Percentiles rank a stretch among this genome's conserved stretches.
These are phyloP conservation scores for Trichopria drosophilae DNA, from an alignment of 2,888 invertebrate genomes.

Conservation along the genomic window DNA sequence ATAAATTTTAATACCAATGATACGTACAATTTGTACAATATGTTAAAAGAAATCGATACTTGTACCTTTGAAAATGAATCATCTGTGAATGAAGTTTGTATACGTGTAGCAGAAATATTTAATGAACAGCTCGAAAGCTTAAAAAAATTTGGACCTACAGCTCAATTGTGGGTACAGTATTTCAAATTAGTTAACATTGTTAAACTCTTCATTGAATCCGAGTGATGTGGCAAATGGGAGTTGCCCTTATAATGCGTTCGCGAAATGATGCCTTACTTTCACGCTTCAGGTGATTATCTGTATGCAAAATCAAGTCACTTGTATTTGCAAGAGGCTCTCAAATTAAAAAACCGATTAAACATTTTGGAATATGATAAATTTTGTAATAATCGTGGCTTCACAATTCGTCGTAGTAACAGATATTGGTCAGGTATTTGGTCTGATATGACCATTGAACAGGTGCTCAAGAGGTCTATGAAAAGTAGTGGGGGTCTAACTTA, in stretches of 20 bases:
- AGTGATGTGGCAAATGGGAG: constrained; percentile 43
- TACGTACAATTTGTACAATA: neutral
- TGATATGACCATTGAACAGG: constrained; percentile 32
- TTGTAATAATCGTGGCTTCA: constrained; percentile 28
- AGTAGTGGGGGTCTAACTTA: constrained; percentile 1
- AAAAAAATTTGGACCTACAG: neutral
- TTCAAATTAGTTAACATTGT: constrained; percentile 39
- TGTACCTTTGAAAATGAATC: neutral
- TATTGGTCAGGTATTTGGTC: constrained; percentile 31
- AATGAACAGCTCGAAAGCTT: no score
- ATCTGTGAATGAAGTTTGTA: neutral
- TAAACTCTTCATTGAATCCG: constrained; percentile 44
- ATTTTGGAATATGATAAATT: constrained; percentile 22
- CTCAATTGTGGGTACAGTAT: constrained; percentile 4
- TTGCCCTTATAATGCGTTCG: constrained; percentile 42
- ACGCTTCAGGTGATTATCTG: constrained; percentile 50
- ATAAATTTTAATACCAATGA: neutral
- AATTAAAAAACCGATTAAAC: constrained; percentile 33
- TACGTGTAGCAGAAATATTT: no score
- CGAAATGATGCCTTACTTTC: constrained; percentile 48
- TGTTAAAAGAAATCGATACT: neutral
- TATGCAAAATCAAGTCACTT: constrained; percentile 49
- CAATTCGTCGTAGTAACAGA: constrained; percentile 30
- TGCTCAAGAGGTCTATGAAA: neutral
- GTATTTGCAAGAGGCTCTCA: constrained; percentile 51